These are phyloP conservation scores for Caenorhabditis zanzibari DNA, from an alignment of 2,888 invertebrate genomes.

Conservation along the genomic window DNA sequence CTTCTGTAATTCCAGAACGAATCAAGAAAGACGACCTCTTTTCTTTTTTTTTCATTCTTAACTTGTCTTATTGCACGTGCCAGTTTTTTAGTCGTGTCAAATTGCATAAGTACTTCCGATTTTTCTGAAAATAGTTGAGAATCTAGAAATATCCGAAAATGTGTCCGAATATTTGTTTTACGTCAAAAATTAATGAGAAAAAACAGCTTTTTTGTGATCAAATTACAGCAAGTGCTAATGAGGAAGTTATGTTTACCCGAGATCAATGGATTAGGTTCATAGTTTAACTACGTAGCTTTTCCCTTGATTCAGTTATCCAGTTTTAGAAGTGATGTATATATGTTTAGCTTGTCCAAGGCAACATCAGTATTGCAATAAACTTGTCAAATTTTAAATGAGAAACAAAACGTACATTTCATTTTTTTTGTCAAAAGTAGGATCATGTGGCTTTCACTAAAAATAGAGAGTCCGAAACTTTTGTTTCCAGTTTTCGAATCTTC, in stretches of 20 bases:
- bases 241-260: conserved; percentile 9
- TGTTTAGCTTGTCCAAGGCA: conserved; percentile 7
- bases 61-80: conserved; percentile 21
- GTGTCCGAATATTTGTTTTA: conserved; percentile 13
- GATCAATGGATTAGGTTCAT: conserved; percentile 15
- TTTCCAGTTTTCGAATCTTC: not conserved
- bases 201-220: not conserved
- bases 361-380: conserved; percentile 19
- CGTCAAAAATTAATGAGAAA: conserved; percentile 32
- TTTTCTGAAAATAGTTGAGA: conserved; percentile 6
- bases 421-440: not conserved
- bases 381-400: conserved; percentile 20
- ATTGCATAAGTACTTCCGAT: conserved; percentile 28
- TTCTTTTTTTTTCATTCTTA: conserved; percentile 17
- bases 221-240: conserved; percentile 3
- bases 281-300: not conserved
- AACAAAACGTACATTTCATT: not conserved
- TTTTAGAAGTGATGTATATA: not conserved
- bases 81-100: conserved; percentile 13
- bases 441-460: not conserved
- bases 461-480: not conserved
- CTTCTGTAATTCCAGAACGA: conserved; percentile 51
- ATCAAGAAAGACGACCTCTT: conserved; percentile 48
- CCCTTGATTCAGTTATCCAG: not conserved
- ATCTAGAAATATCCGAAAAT: not conserved